Base-by-base conservation (phyloP, 2,888 invertebrate species). In the Yponomeuta sedellus region DNA sequence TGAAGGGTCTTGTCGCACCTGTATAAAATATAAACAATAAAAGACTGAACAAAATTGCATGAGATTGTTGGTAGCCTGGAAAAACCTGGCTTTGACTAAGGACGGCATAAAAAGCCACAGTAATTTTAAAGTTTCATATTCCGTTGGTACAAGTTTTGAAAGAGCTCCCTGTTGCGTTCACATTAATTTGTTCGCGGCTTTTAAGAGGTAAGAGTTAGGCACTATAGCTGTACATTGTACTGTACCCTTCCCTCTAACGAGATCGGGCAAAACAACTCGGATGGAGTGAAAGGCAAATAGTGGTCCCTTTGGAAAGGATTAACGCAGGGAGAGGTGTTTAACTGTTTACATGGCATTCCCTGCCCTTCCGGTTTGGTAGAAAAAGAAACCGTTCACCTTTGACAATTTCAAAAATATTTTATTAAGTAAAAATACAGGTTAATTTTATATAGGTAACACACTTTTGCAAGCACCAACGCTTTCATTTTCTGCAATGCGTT, bases 201-300 rank as follows among this genome's bases (percentile, higher is more conserved):
- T 25, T 62, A n/a, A 62, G 25, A 59, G n/a, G 19, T 20, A 22
- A 52, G 63, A 66, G 69, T 71, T 68, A 70, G 68, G 68, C 10
- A 52, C 44, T 52, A 52, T 16, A 12, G 44, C 44, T 52, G 44
- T 52, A 52, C 44, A 52, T 12, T 8, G 10, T 40, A 40, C 22
- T 63, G 6, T 44, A n/a, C 10, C 52, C 28, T 22, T 22, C 63
- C 19, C 12, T 40, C 19, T n/a, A 39, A 12, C 63, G 44, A 40
- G 63, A 63, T 63, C 65, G 68, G 67, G 66, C 72, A 71, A 76
- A 77, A 77, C 72, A 75, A 73, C 71, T 57, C 71, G 67, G 74
- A 71, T 79, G 75, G 76, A 80, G 82, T 76, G 80, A 71, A 79
- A 74, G 70, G 77, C 77, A 83, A 83, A 82, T 81, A 80, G 79